Evolutionary conservation across 2,113 vertebrate species (phyloP), one percentile per base, ranked within the genome.

Genomic region (Nannobrachium achirus): DNA sequence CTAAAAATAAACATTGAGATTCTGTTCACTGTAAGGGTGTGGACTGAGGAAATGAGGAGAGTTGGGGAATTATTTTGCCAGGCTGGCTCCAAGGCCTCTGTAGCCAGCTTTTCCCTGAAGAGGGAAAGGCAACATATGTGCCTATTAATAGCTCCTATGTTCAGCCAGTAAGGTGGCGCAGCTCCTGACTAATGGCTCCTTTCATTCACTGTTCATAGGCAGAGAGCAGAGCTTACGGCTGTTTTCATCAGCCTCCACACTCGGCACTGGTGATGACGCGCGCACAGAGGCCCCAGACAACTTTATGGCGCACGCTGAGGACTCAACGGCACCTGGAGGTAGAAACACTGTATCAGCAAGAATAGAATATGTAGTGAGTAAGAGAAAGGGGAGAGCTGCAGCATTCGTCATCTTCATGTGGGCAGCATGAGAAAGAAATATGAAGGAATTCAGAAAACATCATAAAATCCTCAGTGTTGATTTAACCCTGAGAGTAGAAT

Each of bases 1-100:
- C 85, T 91, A 84, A 87, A 89, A 85, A 90, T 88, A 87, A 9
- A 45, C 44, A 42, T 40, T 57, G 66, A 46, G 56, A 56, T 57
- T 59, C 70, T 71, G 61, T 65, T 76, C 77, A 85, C 79, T 85
- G 81, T 68, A 66, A 80, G 88, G 88, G 90, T 72, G 87, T 78
- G 88, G 85, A n/a, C n/a, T n/a, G n/a, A 90, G 90, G 90, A 90
- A 89, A 80, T 82, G 83, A 76, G 71, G 60, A 19, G 56, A 50
- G 75, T 53, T 10, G 71, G 81, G 75, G 75, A 63, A 57, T 79
- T 81, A 57, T 79, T 81, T 76, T 63, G 52, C 16, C 20, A 20
- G 66, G 66, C 40, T 62, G 57, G n/a, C 20, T 60, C 59, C 63
- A 46, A 76, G 60, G 63, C 39, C 60, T 61, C 55, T 8, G 19